A percentile compares a stretch with the other conserved stretches of the same genome.
Evolutionary conservation across 2,888 invertebrate species (phyloP).

Genomic region (Trichogramma dendrolimi): DNA sequence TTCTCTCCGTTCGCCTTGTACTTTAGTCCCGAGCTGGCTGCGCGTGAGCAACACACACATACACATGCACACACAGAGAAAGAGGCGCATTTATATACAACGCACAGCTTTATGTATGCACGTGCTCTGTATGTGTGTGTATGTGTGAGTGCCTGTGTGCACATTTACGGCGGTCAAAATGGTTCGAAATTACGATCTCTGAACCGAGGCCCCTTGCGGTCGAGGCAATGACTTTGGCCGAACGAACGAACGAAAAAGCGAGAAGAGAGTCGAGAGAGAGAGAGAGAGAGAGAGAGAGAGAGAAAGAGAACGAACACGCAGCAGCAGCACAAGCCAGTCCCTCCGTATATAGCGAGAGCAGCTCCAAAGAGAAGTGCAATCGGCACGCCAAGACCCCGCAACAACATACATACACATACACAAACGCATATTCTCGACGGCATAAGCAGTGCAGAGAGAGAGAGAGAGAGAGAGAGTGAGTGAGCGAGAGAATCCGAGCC

Average conservation of each 20-base stretch:
- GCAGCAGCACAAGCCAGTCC: neutral
- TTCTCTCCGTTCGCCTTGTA: too few species aligned
- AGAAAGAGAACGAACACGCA: slow-evolving; percentile 6
- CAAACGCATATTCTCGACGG: neutral
- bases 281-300: slow-evolving; percentile 1
- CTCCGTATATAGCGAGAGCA: too few species aligned
- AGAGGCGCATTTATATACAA: too few species aligned
- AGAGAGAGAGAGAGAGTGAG: slow-evolving; percentile 6
- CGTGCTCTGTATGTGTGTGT: too few species aligned
- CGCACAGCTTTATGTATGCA: too few species aligned
- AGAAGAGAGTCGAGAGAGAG: slow-evolving; percentile 23
- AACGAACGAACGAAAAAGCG: slow-evolving; percentile 34
- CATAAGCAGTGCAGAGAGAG: slow-evolving; percentile 8
- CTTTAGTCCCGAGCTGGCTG: too few species aligned
- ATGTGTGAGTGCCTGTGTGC: too few species aligned
- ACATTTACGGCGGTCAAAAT: slow-evolving; percentile 19
- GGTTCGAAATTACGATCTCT: slow-evolving; percentile 25
- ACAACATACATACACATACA: neutral
- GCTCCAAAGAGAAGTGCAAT: too few species aligned
- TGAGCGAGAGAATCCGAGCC: neutral
- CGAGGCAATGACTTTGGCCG: slow-evolving; percentile 28
- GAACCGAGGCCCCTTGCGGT: slow-evolving; percentile 31
- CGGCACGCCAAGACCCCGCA: too few species aligned
- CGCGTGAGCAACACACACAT: too few species aligned
- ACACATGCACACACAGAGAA: too few species aligned